Evolutionary conservation across 2,888 invertebrate species (phyloP), one percentile per base, ranked within the genome.

Genomic region (Pogonocherus hispidulus): DNA sequence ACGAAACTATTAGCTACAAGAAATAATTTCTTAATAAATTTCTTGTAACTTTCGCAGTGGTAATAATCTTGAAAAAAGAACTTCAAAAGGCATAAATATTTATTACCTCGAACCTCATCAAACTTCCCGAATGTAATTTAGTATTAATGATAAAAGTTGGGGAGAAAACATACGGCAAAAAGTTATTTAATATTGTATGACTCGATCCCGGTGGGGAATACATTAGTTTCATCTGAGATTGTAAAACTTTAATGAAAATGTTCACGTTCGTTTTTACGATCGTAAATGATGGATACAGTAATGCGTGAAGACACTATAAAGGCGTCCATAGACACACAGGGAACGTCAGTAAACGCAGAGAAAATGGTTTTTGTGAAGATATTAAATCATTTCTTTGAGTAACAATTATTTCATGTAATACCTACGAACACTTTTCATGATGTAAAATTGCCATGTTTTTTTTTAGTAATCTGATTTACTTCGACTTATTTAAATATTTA

Each of bases 111-210:
- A 41, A 41, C 41, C 14, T 41, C 11, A 41, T 41, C 41, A 41
- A 41, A 41, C 41, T 41, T 41, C n/a, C 11, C 14, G 41, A 41
- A n/a, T n/a, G 41, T 5, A 14, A 41, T 41, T n/a, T 14, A 41
- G n/a, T 41, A 41, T 41, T 41, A 41, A 41, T 41, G 41, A 14
- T 41, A 41, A 41, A 41, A 41, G 41, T 41, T 41, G n/a, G 41
- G 41, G 41, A 41, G 41, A n/a, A 41, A 41, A n/a, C n/a, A 41
- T 11, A 9, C n/a, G 5, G 3, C 14, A n/a, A 41, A 41, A 41
- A 41, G 41, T 41, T 14, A 41, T 41, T 41, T 41, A 41, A 41
- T 41, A 41, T n/a, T 16, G 41, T 14, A 41, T 14, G 3, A 14
- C 41, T 41, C 16, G n/a, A n/a, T n/a, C 14, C 11, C 41, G 5